These are phyloP conservation scores for Lasius fuliginosus DNA, from an alignment of 2,888 invertebrate species.

Conservation along the genomic window DNA sequence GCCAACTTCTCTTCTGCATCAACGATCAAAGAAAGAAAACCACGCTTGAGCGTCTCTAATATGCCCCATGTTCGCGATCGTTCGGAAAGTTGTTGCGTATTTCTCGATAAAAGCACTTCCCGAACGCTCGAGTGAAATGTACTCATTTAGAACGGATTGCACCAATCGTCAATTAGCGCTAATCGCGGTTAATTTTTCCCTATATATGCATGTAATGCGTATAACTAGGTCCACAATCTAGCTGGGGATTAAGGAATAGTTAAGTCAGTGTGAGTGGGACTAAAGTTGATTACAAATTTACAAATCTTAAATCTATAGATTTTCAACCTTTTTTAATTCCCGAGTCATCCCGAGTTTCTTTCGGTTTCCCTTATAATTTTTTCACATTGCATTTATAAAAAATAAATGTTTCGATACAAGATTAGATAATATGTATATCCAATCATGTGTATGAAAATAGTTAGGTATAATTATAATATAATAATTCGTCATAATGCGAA, in stretches of 20 bases:
- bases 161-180: constrained; percentile 47
- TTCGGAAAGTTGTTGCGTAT: constrained; percentile 57
- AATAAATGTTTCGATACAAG: not conserved
- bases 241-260: not conserved
- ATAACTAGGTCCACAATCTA: not conserved
- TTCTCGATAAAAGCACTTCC: constrained; percentile 51
- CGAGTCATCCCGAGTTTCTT: not conserved
- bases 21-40: constrained; percentile 64
- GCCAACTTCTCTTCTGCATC: constrained; percentile 71
- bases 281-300: not conserved
- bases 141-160: constrained; percentile 56
- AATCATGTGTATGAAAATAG: not conserved
- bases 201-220: constrained; percentile 16
- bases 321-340: not conserved
- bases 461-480: not conserved
- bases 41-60: constrained; percentile 60
- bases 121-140: constrained; percentile 53
- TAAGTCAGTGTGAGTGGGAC: constrained; percentile 15
- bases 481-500: not conserved
- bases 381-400: not conserved
- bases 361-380: not conserved
- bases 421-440: not conserved
- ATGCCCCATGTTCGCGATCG: constrained; percentile 51
- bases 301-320: not conserved
- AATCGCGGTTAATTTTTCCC: constrained; percentile 46